Percentiles rank a stretch among this genome's conserved stretches.
These are phyloP conservation scores for Grus americana DNA, from an alignment of 2,113 vertebrate species.

Conservation along the genomic window DNA sequence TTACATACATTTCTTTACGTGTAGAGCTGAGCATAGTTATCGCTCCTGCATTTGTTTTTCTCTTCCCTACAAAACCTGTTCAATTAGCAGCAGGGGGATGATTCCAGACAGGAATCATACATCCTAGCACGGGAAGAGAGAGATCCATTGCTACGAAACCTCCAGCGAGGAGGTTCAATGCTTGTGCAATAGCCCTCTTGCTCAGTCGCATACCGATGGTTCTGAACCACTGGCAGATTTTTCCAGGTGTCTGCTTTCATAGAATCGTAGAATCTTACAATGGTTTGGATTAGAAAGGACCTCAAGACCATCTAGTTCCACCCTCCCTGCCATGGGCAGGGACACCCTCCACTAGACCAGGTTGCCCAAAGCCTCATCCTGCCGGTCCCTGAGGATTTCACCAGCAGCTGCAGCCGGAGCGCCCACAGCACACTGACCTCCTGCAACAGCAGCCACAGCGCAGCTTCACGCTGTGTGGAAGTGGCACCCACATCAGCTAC, in stretches of 20 bases:
- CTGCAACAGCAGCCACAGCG: neutral
- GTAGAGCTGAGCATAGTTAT: neutral
- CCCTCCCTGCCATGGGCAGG: too few relatives aligned
- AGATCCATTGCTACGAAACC: neutral
- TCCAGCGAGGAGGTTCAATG: fast-evolving
- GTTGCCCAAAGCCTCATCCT: neutral
- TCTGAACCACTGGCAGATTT: neutral
- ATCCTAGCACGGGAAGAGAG: neutral
- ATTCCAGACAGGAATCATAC: neutral
- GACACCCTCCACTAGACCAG: too few relatives aligned
- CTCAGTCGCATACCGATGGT: fast-evolving
- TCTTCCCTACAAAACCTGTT: neutral
- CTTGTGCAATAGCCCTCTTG: neutral
- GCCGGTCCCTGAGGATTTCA: neutral
- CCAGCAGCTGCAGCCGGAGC: neutral
- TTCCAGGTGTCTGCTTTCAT: neutral
- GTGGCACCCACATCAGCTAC: neutral
- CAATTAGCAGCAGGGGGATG: neutral
- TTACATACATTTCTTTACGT: neutral
- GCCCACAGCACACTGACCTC: fast-evolving
- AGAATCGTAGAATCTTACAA: too few relatives aligned
- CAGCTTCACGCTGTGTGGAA: neutral
- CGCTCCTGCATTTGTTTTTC: neutral
- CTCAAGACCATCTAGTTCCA: too few relatives aligned
- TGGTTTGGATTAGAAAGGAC: too few relatives aligned